Conservation (phyloP, 2,113 vertebrate genomes). For the Tachysurus fulvidraco region DNA sequence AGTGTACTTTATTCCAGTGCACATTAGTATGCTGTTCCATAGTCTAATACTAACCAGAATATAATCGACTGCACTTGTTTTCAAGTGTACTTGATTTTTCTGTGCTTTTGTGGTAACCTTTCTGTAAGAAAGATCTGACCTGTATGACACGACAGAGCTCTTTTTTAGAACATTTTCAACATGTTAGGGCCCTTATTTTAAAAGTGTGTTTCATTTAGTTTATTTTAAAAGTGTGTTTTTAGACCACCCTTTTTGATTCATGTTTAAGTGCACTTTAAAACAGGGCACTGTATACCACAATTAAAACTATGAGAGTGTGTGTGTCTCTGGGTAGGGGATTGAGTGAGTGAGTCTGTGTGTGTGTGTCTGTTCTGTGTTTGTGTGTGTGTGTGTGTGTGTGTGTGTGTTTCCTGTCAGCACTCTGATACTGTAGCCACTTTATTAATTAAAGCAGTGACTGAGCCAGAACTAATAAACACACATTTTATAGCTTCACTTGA, state of each 20-base stretch:
- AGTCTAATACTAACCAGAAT: not conserved
- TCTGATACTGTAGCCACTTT: conserved; percentile 19
- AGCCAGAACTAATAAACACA: conserved; percentile 31
- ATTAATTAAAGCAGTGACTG: conserved; percentile 29
- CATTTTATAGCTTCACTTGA: conserved; percentile 29
- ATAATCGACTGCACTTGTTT: not conserved
- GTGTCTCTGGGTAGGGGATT: no score
- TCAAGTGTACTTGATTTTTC: not conserved
- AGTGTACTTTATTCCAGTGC: not conserved
- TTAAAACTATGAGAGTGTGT: not conserved
- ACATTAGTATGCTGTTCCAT: not conserved
- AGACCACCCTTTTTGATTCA: not conserved
- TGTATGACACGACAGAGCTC: not conserved
- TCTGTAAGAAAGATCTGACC: not conserved
- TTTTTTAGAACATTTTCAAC: not conserved
- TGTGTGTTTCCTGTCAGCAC: conserved; percentile 23
- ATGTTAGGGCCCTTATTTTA: not conserved
- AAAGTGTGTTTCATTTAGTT: not conserved
- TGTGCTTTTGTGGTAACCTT: not conserved
- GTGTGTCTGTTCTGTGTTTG: not conserved
- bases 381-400: not conserved
- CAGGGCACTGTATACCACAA: not conserved
- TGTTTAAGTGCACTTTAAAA: not conserved
- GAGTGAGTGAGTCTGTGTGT: not conserved
- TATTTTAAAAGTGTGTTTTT: no score